phyloP scores from a whole-genome alignment of 2,797 vertebrate genomes.

The Alauda arvensis region DNA sequence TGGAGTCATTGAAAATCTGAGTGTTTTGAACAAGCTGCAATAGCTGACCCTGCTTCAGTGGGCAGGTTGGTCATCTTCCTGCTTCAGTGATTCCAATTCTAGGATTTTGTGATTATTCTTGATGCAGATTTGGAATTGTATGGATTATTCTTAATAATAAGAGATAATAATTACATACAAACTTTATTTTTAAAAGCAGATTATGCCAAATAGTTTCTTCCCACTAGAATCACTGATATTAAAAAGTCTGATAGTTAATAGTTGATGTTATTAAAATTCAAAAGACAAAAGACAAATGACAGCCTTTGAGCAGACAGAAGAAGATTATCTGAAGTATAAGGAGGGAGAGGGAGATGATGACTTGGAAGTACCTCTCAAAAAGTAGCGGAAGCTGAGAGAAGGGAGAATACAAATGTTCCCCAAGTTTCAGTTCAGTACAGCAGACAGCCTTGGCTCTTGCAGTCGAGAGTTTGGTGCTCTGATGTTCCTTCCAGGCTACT shows the following conservation, averaged over 20 bases:
- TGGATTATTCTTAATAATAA: not conserved
- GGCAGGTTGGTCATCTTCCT: not conserved
- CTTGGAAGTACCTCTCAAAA: not conserved
- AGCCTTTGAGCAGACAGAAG: not conserved
- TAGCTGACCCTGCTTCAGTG: not conserved
- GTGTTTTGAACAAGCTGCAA: not conserved
- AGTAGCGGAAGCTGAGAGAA: not conserved
- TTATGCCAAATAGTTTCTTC: not conserved
- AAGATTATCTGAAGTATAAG: not conserved
- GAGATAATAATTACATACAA: not conserved
- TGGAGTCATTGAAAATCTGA: not conserved
- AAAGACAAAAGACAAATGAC: not conserved
- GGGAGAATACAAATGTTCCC: not conserved
- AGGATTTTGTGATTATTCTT: not conserved
- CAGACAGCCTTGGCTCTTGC: not conserved
- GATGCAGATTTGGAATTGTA: not conserved
- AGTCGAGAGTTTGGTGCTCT: not conserved
- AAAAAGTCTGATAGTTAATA: not conserved
- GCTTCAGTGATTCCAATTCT: not conserved
- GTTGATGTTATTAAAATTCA: not conserved
- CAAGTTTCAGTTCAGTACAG: not conserved
- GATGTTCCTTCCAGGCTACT: not conserved
- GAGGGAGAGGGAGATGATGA: not conserved
- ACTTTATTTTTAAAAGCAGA: not conserved
- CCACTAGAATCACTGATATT: not conserved